Conservation (phyloP, 2,113 vertebrate species). For the Falco punctatus region DNA sequence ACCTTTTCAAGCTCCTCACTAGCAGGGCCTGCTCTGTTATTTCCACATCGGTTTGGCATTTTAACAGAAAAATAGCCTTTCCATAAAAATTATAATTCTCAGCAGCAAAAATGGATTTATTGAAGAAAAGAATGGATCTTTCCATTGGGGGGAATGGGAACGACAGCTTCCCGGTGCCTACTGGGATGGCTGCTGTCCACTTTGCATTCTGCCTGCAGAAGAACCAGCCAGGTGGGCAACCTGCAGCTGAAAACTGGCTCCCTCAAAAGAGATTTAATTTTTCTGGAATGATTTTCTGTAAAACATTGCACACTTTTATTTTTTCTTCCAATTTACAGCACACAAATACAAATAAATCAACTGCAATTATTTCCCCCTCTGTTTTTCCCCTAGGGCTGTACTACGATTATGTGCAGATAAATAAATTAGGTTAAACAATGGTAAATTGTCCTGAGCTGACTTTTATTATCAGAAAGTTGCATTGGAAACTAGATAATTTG, state of each 20-base stretch:
- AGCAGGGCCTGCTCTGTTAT: neutral
- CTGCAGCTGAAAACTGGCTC: neutral
- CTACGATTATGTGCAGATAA: neutral
- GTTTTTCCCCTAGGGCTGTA: neutral
- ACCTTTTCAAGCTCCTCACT: conserved; percentile 29
- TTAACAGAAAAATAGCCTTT: conserved; percentile 1
- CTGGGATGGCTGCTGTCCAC: neutral
- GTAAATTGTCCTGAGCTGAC: conserved; percentile 53
- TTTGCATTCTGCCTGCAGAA: neutral
- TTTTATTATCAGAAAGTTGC: conserved; percentile 42
- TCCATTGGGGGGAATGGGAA: neutral
- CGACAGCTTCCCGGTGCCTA: neutral
- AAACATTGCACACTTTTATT: conserved; percentile 9
- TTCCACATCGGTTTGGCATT: conserved; percentile 19
- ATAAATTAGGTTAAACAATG: conserved; percentile 57
- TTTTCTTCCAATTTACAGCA: neutral
- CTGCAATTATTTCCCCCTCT: conserved; percentile 28
- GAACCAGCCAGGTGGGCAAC: neutral
- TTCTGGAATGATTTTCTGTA: neutral
- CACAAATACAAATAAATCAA: conserved; percentile 39
- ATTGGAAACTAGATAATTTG: conserved; percentile 41
- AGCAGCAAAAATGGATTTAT: neutral
- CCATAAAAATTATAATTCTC: neutral
- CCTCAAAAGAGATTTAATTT: neutral
- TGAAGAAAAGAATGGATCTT: neutral